Percentiles rank a stretch among this genome's conserved stretches.
phyloP scores from a whole-genome alignment of 1,140 invertebrate genomes.

The Neomicropteryx cornuta region DNA sequence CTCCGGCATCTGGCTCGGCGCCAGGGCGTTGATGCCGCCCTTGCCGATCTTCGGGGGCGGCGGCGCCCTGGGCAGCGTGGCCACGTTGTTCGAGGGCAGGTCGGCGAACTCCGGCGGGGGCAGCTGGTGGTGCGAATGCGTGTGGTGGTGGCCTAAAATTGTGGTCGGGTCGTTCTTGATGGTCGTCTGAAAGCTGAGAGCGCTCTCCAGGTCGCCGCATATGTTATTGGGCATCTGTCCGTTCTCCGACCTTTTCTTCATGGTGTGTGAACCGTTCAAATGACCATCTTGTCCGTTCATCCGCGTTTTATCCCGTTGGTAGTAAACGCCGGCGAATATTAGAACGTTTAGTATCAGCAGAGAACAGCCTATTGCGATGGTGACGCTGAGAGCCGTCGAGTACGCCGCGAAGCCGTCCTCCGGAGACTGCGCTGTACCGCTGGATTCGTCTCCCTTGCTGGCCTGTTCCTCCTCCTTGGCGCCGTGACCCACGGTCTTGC shows the following conservation, averaged over 20 bases:
- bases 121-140: slow-evolving; percentile 62
- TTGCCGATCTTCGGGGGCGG: slow-evolving; percentile 61
- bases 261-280: slow-evolving; percentile 37
- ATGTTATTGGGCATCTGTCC: slow-evolving; percentile 77
- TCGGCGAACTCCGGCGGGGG: slow-evolving; percentile 69
- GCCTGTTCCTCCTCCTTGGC: slow-evolving; percentile 21
- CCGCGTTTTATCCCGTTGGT: slow-evolving; percentile 77
- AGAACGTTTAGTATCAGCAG: slow-evolving; percentile 82
- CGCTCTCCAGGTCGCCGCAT: slow-evolving; percentile 62
- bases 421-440: slow-evolving; percentile 46
- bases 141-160: slow-evolving; percentile 53
- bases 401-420: slow-evolving; percentile 80
- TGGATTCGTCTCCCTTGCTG: slow-evolving; percentile 25
- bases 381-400: slow-evolving; percentile 79
- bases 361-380: slow-evolving; percentile 89
- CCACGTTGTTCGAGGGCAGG: slow-evolving; percentile 55
- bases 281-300: slow-evolving; percentile 46
- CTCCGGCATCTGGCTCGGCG: slow-evolving; percentile 47
- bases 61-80: slow-evolving; percentile 53
- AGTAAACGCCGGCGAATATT: slow-evolving; percentile 89
- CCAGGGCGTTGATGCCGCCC: slow-evolving; percentile 45
- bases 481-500: slow-evolving; percentile 11
- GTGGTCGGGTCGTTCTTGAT: slow-evolving; percentile 54
- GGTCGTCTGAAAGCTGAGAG: slow-evolving; percentile 49
- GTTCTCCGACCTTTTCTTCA: slow-evolving; percentile 69